Evolutionary conservation across 2,888 invertebrate genomes (phyloP).

Genomic region (Apotomis turbidana): DNA sequence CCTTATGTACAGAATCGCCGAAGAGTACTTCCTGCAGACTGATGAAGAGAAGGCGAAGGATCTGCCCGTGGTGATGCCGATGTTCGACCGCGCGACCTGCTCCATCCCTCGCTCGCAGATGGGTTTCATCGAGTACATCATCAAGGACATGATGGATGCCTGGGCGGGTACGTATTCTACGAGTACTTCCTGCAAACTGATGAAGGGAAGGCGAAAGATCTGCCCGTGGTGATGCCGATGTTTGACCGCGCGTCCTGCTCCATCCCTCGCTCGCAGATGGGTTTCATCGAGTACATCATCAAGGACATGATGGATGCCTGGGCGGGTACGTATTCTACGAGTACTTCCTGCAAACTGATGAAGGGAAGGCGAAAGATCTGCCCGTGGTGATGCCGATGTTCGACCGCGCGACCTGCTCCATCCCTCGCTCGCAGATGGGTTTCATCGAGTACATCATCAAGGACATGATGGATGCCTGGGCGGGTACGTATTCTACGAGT

Average conservation of each 20-base stretch:
- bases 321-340: constrained; percentile 90
- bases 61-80: constrained; percentile 98
- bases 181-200: constrained; percentile 99
- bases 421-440: constrained; percentile 98
- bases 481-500: constrained; percentile 89
- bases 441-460: constrained; percentile 99
- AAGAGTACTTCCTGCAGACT: constrained; percentile 99
- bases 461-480: constrained; percentile 99
- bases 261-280: constrained; percentile 98
- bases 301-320: constrained; percentile 99
- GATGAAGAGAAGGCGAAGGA: constrained; percentile 96
- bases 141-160: constrained; percentile 98
- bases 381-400: constrained; percentile 99
- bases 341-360: constrained; percentile 98
- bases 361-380: constrained; percentile 93
- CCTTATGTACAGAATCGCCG: constrained; percentile 89
- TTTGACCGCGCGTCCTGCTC: constrained; percentile 97
- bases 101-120: constrained; percentile 99
- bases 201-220: constrained; percentile 93
- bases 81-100: constrained; percentile 97
- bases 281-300: constrained; percentile 98
- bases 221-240: constrained; percentile 99
- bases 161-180: constrained; percentile 90
- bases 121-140: constrained; percentile 98
- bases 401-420: constrained; percentile 96